Evolutionary conservation across 1,140 invertebrate genomes (phyloP), one percentile per base, ranked within the genome.

Genomic region (Tribolium madens): DNA sequence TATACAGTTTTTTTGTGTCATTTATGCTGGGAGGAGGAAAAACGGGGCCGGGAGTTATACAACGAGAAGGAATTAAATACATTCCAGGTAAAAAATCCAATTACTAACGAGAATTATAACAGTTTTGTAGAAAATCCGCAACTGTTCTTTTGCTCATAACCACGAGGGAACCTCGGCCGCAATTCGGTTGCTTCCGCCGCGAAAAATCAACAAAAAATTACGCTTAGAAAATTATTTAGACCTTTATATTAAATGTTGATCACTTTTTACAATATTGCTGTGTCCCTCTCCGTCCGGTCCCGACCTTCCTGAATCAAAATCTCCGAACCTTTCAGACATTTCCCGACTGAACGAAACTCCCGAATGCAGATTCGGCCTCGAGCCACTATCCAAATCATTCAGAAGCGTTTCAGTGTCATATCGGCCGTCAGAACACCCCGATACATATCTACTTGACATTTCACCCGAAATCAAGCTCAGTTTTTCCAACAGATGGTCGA

Each of bases 361-460:
- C 0, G 80, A 76, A 15, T 76, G 57, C 36, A 80, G 75, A 64
- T 82, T 80, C 7, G 79, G 76, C 5, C 79, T 75, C 6, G 81
- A 81, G 17, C 71, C 12, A n/a, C 74, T 52, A 60, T 79, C 79
- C 10, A 82, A 75, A 31, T 77, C 77, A 13, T 82, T 77, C 9
- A 83, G 76, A 57, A 83, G 78, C 5, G 71, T 64, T 68, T 81
- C 76, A 0, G 78, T 70, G 70, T 81, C 79, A 26, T 57, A 42
- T n/a, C n/a, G n/a, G n/a, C n/a, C n/a, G n/a, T n/a, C n/a, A 4
- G 84, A 84, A 80, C 84, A 84, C 21, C 83, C 83, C 5, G 84
- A 84, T 12, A 84, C 79, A 53, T 84, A 82, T 36, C 84, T 77
- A 42, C 47, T 79, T n/a, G 73, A 50, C 0, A 26, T 47, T 33